phyloP scores from a whole-genome alignment of 2,888 invertebrate genomes.

The Stenotaenia linearis region DNA sequence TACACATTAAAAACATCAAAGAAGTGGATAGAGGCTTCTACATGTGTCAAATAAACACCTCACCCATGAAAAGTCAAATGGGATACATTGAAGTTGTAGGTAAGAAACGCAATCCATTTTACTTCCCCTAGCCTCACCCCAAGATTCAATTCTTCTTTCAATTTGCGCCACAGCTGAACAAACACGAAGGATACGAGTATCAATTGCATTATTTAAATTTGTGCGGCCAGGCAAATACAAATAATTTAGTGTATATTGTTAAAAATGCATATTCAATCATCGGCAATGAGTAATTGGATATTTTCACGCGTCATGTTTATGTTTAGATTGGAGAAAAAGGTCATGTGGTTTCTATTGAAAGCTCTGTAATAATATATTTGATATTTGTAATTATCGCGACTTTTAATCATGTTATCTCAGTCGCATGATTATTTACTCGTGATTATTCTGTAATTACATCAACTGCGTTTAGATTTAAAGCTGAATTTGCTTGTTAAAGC shows the following conservation, averaged over 20 bases:
- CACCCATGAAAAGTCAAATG: constrained; percentile 34
- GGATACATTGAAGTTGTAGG: constrained; percentile 35
- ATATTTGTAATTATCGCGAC: not conserved
- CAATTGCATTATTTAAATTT: not conserved
- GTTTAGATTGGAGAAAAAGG: too few species aligned
- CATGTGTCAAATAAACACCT: constrained; percentile 66
- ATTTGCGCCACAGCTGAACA: not conserved
- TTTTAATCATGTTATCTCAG: not conserved
- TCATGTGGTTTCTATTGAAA: too few species aligned
- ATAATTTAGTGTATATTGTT: not conserved
- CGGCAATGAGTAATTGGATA: too few species aligned
- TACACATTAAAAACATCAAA: constrained; percentile 35
- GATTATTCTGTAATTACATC: too few species aligned
- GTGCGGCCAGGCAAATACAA: not conserved
- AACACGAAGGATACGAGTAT: not conserved
- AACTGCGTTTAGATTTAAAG: not conserved
- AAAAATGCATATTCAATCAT: too few species aligned
- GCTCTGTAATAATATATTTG: not conserved
- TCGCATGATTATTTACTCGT: not conserved
- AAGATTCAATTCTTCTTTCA: not conserved
- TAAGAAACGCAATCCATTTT: not conserved
- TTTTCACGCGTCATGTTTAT: too few species aligned
- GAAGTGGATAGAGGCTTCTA: constrained; percentile 85
- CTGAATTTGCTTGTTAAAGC: not conserved
- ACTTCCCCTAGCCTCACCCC: not conserved